Conservation (phyloP, 2,888 invertebrate genomes). For the Philaethria dido region DNA sequence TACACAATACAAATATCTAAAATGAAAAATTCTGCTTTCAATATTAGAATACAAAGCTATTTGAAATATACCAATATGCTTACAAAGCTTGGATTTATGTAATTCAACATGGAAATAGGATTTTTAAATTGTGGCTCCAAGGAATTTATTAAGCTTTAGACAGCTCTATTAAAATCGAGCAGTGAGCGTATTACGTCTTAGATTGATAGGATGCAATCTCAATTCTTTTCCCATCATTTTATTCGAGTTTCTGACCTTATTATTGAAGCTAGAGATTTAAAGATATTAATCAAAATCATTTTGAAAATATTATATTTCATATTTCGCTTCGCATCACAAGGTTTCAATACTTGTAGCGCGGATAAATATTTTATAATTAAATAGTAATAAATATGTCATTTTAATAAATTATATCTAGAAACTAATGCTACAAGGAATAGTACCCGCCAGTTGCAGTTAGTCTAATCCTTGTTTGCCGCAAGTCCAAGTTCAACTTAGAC, state of each 20-base stretch:
- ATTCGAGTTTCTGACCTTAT: constrained; percentile 26
- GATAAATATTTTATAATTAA: too few relatives aligned
- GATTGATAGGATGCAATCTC: constrained; percentile 34
- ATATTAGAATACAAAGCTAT: background rate
- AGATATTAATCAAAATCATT: background rate
- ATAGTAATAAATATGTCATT: background rate
- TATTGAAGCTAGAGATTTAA: background rate
- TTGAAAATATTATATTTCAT: background rate
- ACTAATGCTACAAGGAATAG: background rate
- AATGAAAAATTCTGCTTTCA: background rate
- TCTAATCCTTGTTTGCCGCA: constrained; percentile 13
- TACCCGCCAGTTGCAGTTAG: constrained; percentile 4
- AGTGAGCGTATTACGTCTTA: constrained; percentile 35
- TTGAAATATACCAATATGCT: constrained; percentile 1
- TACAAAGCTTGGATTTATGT: constrained; percentile 26
- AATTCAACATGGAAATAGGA: constrained; percentile 33
- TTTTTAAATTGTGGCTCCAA: constrained; percentile 29
- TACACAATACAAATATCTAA: background rate
- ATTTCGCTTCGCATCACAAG: background rate
- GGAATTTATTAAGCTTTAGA: constrained; percentile 35
- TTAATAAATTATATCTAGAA: background rate
- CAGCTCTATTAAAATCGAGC: constrained; percentile 39
- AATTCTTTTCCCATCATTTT: constrained; percentile 32
- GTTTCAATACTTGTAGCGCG: background rate
- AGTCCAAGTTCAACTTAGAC: constrained; percentile 8